Evolutionary conservation across 2,888 invertebrate genomes (phyloP), one percentile per base, ranked within the genome.

Genomic region (Trissolcus japonicus): DNA sequence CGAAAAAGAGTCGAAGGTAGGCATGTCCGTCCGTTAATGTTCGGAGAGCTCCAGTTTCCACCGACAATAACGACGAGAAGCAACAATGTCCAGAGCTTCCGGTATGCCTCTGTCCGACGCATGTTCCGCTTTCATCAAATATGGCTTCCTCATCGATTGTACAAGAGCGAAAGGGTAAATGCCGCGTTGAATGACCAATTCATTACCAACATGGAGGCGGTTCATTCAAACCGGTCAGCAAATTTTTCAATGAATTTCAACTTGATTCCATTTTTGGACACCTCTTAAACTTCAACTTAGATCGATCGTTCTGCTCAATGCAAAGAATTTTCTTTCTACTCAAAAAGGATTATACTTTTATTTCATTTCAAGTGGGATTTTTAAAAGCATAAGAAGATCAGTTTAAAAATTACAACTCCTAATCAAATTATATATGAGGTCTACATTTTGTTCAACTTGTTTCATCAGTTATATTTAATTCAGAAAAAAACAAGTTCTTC

Each of bases 161-260:
- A 4, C 53, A 35, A 16, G 48, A 35, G 54, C 61, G 76, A 76
- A 76, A 72, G 76, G 76, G 67, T 76, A 66, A 69, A 60, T 43
- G 56, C 48, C 19, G 19, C 69, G 50, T 48, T 68, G 63, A 75
- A 76, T 69, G 75, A 69, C 50, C 76, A 71, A 76, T 76, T 76
- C 66, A 66, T 69, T 69, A 65, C 60, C 14, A 46, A 16, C 21
- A 41, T 19, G 50, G 48, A 13, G 61, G 76, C 69, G 76, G 65
- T 61, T 50, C 68, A 62, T 61, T 50, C 68, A 62, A 63, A 59
- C 62, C 51, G 53, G 57, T 35, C 13, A 62, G 67, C 57, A 14
- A 63, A 51, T 40, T 59, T 43, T 69, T 50, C 46, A 56, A 51
- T 56, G 54, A 60, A 69, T 60, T 17, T 41, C 43, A 55, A 29